Percentiles rank a stretch among this genome's conserved stretches.
These are phyloP conservation scores for Tachina grossa DNA, from an alignment of 2,888 invertebrate species.

Conservation along the genomic window DNA sequence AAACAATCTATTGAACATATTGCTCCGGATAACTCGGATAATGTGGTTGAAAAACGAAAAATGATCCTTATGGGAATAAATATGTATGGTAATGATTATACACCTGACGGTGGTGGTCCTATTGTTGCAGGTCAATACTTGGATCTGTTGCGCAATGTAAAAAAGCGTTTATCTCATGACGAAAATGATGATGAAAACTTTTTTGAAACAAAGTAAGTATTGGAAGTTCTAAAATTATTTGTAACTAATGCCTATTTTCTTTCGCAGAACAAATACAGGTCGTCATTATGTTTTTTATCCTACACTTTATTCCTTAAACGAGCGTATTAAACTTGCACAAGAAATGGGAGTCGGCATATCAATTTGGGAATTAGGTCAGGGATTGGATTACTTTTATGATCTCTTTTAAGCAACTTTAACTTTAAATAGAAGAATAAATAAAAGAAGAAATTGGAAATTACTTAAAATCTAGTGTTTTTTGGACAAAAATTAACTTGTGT, in stretches of 20 bases:
- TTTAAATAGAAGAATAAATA: not conserved
- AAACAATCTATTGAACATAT: constrained; percentile 89
- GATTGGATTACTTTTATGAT: constrained; percentile 97
- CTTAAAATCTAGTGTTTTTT: too few relatives aligned
- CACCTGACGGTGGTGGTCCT: constrained; percentile 91
- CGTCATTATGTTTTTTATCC: constrained; percentile 94
- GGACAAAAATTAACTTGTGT: too few relatives aligned
- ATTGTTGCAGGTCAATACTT: constrained; percentile 91
- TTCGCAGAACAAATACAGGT: constrained; percentile 86
- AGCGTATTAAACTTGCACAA: constrained; percentile 90
- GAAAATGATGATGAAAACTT: constrained; percentile 91
- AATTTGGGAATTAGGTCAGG: constrained; percentile 98
- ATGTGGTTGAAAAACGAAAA: constrained; percentile 84
- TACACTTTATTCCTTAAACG: constrained; percentile 92
- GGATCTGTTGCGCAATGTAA: constrained; percentile 88
- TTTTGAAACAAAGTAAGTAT: constrained; percentile 91
- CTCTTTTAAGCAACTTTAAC: constrained; percentile 85
- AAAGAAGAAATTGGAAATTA: too few relatives aligned
- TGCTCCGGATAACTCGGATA: constrained; percentile 84
- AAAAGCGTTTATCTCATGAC: constrained; percentile 91
- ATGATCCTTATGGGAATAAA: constrained; percentile 95
- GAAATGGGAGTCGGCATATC: constrained; percentile 93
- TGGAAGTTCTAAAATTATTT: not conserved
- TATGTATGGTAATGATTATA: constrained; percentile 96
- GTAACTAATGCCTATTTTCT: constrained; percentile 25